phyloP scores from a whole-genome alignment of 1,140 invertebrate genomes.

The Conus betulinus region DNA sequence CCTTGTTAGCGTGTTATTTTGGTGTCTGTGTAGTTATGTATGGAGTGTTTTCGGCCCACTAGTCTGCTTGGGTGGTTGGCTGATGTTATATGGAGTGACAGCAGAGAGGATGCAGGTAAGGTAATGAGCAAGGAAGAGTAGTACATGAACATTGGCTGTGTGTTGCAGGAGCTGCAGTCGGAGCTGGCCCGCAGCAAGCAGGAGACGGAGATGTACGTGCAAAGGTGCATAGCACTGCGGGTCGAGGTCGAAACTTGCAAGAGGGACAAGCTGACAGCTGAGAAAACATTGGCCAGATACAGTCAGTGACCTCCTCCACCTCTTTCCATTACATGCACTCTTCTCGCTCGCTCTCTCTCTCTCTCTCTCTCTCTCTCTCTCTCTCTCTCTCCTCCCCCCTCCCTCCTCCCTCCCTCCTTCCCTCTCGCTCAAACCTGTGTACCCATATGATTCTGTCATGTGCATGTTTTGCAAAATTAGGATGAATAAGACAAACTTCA shows the following conservation, averaged over 20 bases:
- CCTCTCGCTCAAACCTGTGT: not conserved
- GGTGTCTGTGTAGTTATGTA: too few relatives aligned
- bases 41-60: too few relatives aligned
- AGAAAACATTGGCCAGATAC: conserved; percentile 40
- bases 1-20: too few relatives aligned
- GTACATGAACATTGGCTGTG: not conserved
- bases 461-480: not conserved
- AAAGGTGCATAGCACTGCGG: not conserved
- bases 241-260: not conserved
- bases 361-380: conserved; percentile 19
- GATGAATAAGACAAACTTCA: too few relatives aligned
- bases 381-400: conserved; percentile 14
- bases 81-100: too few relatives aligned
- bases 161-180: not conserved
- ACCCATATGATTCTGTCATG: not conserved
- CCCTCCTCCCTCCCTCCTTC: conserved; percentile 3
- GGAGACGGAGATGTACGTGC: conserved; percentile 19
- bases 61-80: too few relatives aligned
- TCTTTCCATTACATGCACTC: not conserved
- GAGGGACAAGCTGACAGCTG: conserved; percentile 32
- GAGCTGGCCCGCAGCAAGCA: conserved; percentile 23
- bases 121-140: too few relatives aligned
- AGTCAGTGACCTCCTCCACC: conserved; percentile 40
- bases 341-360: not conserved
- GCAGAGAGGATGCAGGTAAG: too few relatives aligned